Base-by-base conservation (phyloP, 1,140 invertebrate species). In the Watersipora subatra region DNA sequence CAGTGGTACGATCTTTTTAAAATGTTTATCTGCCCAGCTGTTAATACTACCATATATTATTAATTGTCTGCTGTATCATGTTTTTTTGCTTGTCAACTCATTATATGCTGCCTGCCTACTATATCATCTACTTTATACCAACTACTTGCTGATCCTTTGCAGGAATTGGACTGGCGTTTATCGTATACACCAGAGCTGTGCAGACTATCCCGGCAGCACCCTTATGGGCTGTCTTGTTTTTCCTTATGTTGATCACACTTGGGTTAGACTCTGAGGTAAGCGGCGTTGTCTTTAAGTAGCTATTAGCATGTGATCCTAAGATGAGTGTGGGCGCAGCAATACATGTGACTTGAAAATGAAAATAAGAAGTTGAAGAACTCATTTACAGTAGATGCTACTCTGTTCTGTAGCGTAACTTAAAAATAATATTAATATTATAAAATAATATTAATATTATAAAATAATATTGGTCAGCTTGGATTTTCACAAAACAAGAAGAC, bases 101-200 rank as follows among this genome's bases (percentile, higher is more conserved):
- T n/a, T n/a, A n/a, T n/a, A n/a, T n/a, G n/a, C n/a, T 3, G 15
- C 22, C 19, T 59, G 25, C 1, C 34, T 0, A n/a, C 22, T 59
- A 24, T 19, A 65, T 55, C 12, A 22, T 19, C 22, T 12, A 22
- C 19, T 66, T n/a, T n/a, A n/a, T n/a, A n/a, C n/a, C n/a, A n/a
- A n/a, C n/a, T n/a, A n/a, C n/a, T n/a, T n/a, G n/a, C n/a, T n/a
- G n/a, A n/a, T n/a, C n/a, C 62, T 66, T 71, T 66, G 63, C 80
- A 86, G 89, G 91, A 69, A 92, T 93, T 24, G 94, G 93, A 30
- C 76, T 97, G 62, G 91, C 92, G 1, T 97, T 98, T 77, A 81
- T 97, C 63, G 93, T 92, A 2, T 97, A 97, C 81, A 94, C 94
- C 30, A 93, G 91, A 58, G 93, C 93, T 0, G 92, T 96, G 1